Base-by-base conservation (phyloP, 1,140 invertebrate genomes). In the Asbolus verrucosus region DNA sequence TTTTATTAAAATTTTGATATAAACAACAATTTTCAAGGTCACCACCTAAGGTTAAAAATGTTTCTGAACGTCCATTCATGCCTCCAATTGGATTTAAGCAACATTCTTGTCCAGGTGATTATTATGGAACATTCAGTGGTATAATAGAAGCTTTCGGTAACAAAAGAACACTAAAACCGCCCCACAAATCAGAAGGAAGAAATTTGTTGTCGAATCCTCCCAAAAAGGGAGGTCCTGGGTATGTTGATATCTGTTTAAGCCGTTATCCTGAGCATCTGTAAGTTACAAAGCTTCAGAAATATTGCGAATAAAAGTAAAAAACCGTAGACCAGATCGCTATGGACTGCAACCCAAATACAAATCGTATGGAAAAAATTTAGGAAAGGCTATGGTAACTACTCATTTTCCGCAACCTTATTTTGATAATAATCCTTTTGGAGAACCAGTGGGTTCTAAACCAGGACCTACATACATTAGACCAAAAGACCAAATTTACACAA, bases 141-240 rank as follows among this genome's bases (percentile, higher is more conserved):
- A 67, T 38, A n/a, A 69, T 79, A 5, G 67, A 72, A 39, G 76
- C 75, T 6, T 78, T 80, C 50, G 72, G 76, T 60, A 69, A 54
- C 6, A 69, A 71, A 16, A 9, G 31, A 14, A 69, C 46, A 38
- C 31, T 41, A 39, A 60, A 62, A 65, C 69, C 75, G 1, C 67
- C 67, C 50, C 11, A 46, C 14, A 15, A 14, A 50, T 18, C 19
- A 11, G 50, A 65, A 36, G 15, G 21, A 30, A 36, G 36, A 11
- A 79, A 80, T 67, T 65, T 77, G 6, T 5, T 77, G n/a, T n/a
- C n/a, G 1, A 76, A 76, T 2, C 76, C 67, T 73, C 78, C 76
- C 11, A 69, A 41, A 16, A 80, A 80, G 69, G 80, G 81, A 0
- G 81, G 80, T 27, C 75, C 72, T 33, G 81, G 80, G 14, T 82